Conservation (phyloP, 2,888 invertebrate species). For the Eupeodes luniger region DNA sequence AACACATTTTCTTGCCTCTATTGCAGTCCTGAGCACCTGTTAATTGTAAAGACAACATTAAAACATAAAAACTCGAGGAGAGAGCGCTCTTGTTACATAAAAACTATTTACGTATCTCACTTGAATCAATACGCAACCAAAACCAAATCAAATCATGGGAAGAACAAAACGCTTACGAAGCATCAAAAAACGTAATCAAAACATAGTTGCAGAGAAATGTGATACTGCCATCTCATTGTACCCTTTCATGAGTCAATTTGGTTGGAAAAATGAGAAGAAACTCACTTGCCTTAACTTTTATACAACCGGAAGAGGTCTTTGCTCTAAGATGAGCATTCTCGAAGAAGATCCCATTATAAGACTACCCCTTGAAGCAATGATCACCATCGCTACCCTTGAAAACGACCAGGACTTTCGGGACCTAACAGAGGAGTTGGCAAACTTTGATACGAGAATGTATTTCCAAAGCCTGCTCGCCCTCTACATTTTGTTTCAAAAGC, state of each 20-base stretch:
- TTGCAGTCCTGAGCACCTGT: constrained; percentile 53
- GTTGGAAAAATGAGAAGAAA: constrained; percentile 86
- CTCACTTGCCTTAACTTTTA: constrained; percentile 87
- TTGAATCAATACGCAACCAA: not conserved
- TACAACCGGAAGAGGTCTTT: constrained; percentile 90
- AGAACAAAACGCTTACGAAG: constrained; percentile 61
- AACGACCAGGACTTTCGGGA: constrained; percentile 85
- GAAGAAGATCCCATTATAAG: constrained; percentile 87
- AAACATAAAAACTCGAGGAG: constrained; percentile 46
- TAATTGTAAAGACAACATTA: constrained; percentile 18
- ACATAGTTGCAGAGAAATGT: constrained; percentile 1
- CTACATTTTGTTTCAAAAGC: constrained; percentile 89
- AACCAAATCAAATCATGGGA: constrained; percentile 45
- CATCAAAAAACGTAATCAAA: constrained; percentile 34
- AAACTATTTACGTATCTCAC: not conserved
- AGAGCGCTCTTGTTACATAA: constrained; percentile 51
- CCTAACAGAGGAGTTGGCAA: constrained; percentile 80
- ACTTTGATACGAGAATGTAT: constrained; percentile 83
- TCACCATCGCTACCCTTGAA: constrained; percentile 86
- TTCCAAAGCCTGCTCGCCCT: constrained; percentile 90
- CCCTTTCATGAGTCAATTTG: constrained; percentile 80
- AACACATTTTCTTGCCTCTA: constrained; percentile 53
- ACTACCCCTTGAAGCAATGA: constrained; percentile 86
- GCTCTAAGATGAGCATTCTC: constrained; percentile 86
- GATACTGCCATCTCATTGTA: constrained; percentile 73